Base-by-base conservation (phyloP, 2,888 invertebrate species). In the Brachycybe producta region DNA sequence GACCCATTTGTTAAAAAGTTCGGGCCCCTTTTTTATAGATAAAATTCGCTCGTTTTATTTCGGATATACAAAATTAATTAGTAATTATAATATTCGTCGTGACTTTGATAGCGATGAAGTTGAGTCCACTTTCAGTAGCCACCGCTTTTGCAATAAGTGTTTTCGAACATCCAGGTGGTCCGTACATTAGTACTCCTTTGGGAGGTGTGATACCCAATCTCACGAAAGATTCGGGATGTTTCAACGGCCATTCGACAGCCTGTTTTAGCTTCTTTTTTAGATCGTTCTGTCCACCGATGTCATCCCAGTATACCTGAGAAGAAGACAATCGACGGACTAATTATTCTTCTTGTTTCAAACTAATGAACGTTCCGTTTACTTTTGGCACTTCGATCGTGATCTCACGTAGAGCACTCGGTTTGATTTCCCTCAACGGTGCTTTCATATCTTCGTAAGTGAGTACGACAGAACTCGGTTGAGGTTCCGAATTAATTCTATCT, bases 81-180 rank as follows among this genome's bases (percentile, higher is more conserved):
- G 17, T 51, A 21, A 36, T 26, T 2, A 21, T 15, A 19, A 39
- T 35, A 34, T 28, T 40, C 15, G 26, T 40, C n/a, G n/a, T 53
- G 60, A 76, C 77, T 75, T 95, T 95, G 46, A 97, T 87, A 11
- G 92, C 87, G 2, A 98, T 70, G 65, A 98, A 98, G 69, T 95
- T 97, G 0, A 97, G 73, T 42, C 84, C 82, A 65, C 90, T 92
- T 59, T 98, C 95, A 0, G 88, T 92, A 1, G 97, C 97, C 32
- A 97, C 67, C 0, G 97, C 97, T 70, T 91, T 90, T 0, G 95
- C 97, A 59, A 97, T 85, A 86, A 97, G 87, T 0, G 98, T 98
- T 72, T 98, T 97, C 0, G 92, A 94, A 66, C 95, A 97, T 1
- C 97, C 97, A 0, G 97, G 97, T 0, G 97, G 97, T 0, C 97